Percentiles rank a stretch among this genome's conserved stretches.
Conservation (phyloP, 2,888 invertebrate genomes). For the Tenodera sinensis region DNA sequence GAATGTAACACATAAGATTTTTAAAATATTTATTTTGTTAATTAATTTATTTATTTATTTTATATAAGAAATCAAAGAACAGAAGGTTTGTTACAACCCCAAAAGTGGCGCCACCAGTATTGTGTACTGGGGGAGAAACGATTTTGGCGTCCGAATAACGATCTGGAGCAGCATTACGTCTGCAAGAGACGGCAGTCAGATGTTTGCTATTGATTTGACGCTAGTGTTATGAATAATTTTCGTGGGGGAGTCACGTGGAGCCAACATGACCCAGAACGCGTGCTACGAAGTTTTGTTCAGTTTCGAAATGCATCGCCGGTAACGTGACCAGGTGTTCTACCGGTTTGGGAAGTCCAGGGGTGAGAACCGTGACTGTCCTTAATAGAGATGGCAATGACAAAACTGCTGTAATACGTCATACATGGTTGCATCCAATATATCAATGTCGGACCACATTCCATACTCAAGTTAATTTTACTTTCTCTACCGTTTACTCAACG, state of each 20-base stretch:
- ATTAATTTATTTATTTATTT: too few species aligned
- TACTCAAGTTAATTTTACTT: too few species aligned
- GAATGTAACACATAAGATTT: too few species aligned
- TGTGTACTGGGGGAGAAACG: not conserved
- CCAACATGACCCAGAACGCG: not conserved
- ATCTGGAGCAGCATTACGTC: not conserved
- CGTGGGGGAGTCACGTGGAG: not conserved
- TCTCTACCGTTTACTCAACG: too few species aligned
- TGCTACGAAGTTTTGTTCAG: not conserved
- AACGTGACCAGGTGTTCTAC: not conserved
- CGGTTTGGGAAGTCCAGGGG: not conserved
- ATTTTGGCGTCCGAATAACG: not conserved
- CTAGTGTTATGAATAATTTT: not conserved
- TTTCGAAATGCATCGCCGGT: not conserved
- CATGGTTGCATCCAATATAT: too few species aligned
- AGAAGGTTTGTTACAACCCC: too few species aligned
- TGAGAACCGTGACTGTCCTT: not conserved
- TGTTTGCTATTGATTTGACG: not conserved
- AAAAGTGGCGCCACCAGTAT: too few species aligned
- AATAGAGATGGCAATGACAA: not conserved
- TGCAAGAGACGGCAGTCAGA: not conserved
- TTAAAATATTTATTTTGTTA: too few species aligned
- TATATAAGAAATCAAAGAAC: too few species aligned
- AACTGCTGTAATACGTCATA: too few species aligned
- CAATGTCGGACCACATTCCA: too few species aligned